A percentile compares a stretch with the other conserved stretches of the same genome.
Conservation (phyloP, 2,797 vertebrate species). For the Microchirus variegatus region DNA sequence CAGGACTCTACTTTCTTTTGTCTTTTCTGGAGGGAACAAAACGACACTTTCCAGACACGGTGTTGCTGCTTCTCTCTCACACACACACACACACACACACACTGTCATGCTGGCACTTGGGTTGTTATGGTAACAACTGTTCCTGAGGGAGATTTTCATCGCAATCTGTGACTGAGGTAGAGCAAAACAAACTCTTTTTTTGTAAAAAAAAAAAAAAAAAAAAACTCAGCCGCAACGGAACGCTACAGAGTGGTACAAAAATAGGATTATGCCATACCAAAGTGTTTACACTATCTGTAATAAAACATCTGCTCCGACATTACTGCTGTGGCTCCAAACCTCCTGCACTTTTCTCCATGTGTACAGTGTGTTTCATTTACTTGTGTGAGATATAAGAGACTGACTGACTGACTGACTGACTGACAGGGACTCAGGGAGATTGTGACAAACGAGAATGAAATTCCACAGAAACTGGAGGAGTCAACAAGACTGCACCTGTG, state of each 20-base stretch:
- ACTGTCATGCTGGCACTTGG: conserved; percentile 59
- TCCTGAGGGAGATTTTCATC: conserved; percentile 46
- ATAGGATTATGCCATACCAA: background rate
- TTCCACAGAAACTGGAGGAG: conserved; percentile 24
- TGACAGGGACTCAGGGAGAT: conserved; percentile 21
- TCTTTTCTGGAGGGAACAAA: conserved; percentile 18
- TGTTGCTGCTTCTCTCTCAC: conserved; percentile 20
- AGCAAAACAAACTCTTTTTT: conserved; percentile 24
- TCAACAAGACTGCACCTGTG: background rate
- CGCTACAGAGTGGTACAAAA: conserved; percentile 5
- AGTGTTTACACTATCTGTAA: background rate
- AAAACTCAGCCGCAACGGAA: conserved; percentile 32
- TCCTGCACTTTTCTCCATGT: background rate
- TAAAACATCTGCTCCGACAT: background rate
- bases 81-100: no score
- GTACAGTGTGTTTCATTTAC: background rate
- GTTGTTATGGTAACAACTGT: conserved; percentile 70
- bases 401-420: conserved; percentile 9
- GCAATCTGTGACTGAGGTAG: conserved; percentile 21
- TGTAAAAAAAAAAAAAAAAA: no score
- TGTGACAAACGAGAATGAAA: conserved; percentile 34
- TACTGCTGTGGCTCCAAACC: background rate
- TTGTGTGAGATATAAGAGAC: background rate
- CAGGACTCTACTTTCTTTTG: background rate
- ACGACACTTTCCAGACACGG: conserved; percentile 14